Evolutionary conservation across 2,888 invertebrate genomes (phyloP), one percentile per base, ranked within the genome.

Genomic region (Phaonia tiefii): DNA sequence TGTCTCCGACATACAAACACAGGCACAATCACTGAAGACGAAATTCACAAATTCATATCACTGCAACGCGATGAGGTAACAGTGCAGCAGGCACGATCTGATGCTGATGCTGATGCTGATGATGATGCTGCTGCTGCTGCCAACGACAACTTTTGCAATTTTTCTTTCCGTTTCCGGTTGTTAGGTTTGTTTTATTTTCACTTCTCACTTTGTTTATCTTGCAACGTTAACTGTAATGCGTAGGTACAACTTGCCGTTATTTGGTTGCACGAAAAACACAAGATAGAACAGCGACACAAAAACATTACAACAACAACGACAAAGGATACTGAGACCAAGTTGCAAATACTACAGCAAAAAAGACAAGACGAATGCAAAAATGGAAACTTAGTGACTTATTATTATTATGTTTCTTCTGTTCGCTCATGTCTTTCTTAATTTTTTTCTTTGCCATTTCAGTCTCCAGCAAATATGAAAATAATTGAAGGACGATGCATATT

Each of bases 381-480:
- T 60, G n/a, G 31, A 71, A 81, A 81, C 74, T 77, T 75, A 49
- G 67, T 77, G 77, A 80, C 77, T 80, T 77, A 71, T 77, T 77
- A 60, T 60, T 79, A 63, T 67, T 75, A 60, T 72, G 66, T 67
- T 58, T 70, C 71, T 72, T 79, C 66, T 69, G 44, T 66, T 71
- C 54, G 46, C 71, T 49, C 46, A 54, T 58, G 22, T 44, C 20
- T 39, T 56, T 63, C 66, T 69, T 66, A 26, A 63, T 75, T 56
- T 80, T 72, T 71, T n/a, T n/a, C n/a, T n/a, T 54, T 60, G 51
- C n/a, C 2, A 42, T 20, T 71, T 75, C 75, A 74, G 63, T 66
- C 46, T 49, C 49, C 42, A 75, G 63, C 81, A 83, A 83, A 85
- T 83, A 80, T 82, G 71, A 77, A 81, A 84, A 84, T 84, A 84